Percentiles rank a stretch among this genome's conserved stretches.
These are phyloP conservation scores for Keiferia lycopersicella DNA, from an alignment of 2,888 invertebrate genomes.

Conservation along the genomic window DNA sequence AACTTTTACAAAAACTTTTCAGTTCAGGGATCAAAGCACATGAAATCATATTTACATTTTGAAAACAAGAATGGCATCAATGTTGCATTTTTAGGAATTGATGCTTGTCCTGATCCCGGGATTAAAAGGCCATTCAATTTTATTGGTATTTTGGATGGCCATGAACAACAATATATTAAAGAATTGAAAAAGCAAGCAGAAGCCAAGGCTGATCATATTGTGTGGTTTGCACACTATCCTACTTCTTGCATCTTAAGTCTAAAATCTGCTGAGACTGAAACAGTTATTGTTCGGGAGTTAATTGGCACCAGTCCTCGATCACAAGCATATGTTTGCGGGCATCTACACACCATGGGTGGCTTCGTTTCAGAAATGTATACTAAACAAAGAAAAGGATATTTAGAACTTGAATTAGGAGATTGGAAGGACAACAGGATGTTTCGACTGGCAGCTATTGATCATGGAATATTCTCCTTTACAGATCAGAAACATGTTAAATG, in stretches of 20 bases:
- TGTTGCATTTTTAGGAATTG: slow-evolving; percentile 92
- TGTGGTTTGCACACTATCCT: slow-evolving; percentile 94
- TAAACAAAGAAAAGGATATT: slow-evolving; percentile 88
- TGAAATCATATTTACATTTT: slow-evolving; percentile 87
- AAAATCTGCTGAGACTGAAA: slow-evolving; percentile 65
- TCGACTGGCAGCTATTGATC: slow-evolving; percentile 92
- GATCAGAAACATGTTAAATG: slow-evolving; percentile 88
- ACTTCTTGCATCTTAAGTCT: slow-evolving; percentile 90
- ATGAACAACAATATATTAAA: slow-evolving; percentile 81
- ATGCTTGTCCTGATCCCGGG: slow-evolving; percentile 93
- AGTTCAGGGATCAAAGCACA: slow-evolving; percentile 85
- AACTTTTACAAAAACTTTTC: slow-evolving; percentile 91
- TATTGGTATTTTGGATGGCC: slow-evolving; percentile 85
- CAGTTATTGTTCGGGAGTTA: slow-evolving; percentile 76
- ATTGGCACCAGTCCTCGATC: slow-evolving; percentile 83
- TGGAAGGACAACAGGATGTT: slow-evolving; percentile 96
- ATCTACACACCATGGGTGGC: slow-evolving; percentile 92
- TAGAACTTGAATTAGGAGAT: slow-evolving; percentile 95
- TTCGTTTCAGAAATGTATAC: slow-evolving; percentile 92
- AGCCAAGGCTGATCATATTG: slow-evolving; percentile 64
- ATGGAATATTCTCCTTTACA: slow-evolving; percentile 92
- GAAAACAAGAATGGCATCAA: slow-evolving; percentile 79
- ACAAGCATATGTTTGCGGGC: slow-evolving; percentile 93
- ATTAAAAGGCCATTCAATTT: slow-evolving; percentile 94
- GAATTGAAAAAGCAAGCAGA: slow-evolving; percentile 81